A percentile compares a stretch with the other conserved stretches of the same genome.
phyloP scores from a whole-genome alignment of 2,113 vertebrate genomes.

The Cyprinodon brontotheroides region DNA sequence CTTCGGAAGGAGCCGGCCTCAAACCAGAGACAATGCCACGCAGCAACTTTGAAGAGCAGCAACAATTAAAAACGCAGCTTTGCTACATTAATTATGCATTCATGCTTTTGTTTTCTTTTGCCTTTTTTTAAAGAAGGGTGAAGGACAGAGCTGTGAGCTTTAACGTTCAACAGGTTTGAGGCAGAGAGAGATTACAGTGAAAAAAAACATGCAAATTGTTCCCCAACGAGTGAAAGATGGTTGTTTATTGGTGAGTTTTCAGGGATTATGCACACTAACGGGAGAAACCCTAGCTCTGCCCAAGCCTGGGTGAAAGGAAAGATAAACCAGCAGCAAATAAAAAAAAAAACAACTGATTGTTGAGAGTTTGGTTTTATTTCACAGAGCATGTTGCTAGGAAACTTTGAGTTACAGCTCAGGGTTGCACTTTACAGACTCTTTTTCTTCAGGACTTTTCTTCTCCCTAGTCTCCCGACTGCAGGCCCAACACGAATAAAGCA shows the following conservation, averaged over 20 bases:
- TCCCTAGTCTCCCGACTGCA: conserved; percentile 36
- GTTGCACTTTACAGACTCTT: conserved; percentile 55
- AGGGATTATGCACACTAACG: conserved; percentile 13
- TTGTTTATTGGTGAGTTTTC: conserved; percentile 17
- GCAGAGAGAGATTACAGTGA: conserved; percentile 53
- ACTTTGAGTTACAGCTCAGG: conserved; percentile 54
- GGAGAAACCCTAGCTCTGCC: conserved; percentile 1
- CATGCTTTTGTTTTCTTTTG: conserved; percentile 62
- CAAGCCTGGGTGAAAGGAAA: conserved; percentile 8
- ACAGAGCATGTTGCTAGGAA: conserved; percentile 72
- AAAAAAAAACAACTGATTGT: conserved; percentile 17
- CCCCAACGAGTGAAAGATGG: conserved; percentile 7
- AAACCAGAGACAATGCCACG: conserved; percentile 70
- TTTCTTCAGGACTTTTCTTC: conserved; percentile 59
- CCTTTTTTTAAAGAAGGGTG: conserved; percentile 6
- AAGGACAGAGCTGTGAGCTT: conserved; percentile 32
- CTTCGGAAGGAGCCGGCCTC: conserved; percentile 74
- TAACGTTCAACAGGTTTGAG: conserved; percentile 59
- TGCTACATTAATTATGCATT: conserved; percentile 78
- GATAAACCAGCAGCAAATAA: conserved; percentile 13
- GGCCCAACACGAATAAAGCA: conserved; percentile 58
- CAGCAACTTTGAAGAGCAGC: conserved; percentile 75
- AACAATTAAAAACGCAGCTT: conserved; percentile 75
- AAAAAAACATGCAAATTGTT: conserved; percentile 36
- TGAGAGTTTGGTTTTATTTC: conserved; percentile 50